A percentile compares a stretch with the other conserved stretches of the same genome.
Conservation (phyloP, 23 tunicate species). For the Corella eumyota region DNA sequence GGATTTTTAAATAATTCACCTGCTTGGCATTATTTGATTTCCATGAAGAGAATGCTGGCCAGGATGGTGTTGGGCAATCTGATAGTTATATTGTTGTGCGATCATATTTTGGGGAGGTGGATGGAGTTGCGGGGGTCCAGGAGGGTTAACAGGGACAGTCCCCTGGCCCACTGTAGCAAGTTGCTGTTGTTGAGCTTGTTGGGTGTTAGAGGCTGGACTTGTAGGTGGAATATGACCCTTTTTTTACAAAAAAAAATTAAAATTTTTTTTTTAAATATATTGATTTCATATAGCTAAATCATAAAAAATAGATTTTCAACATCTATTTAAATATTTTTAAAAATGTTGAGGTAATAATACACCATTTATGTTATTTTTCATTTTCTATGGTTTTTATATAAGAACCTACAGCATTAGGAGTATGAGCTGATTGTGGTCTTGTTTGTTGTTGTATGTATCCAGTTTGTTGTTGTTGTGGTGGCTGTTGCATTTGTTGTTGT, state of each 20-base stretch:
- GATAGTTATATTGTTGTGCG: too few species aligned
- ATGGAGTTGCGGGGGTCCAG: too few species aligned
- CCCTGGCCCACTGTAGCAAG: not conserved
- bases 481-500: conserved; percentile 19
- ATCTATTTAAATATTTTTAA: too few species aligned
- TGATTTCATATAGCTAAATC: not conserved
- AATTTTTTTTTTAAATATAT: too few species aligned
- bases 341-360: not conserved
- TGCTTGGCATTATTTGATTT: too few species aligned
- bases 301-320: too few species aligned
- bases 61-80: too few species aligned
- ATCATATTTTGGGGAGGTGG: too few species aligned
- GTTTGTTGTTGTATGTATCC: conserved; percentile 27
- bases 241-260: too few species aligned
- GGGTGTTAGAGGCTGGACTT: conserved; percentile 32
- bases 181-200: conserved; percentile 1
- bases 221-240: conserved; percentile 29
- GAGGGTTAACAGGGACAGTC: too few species aligned
- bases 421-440: conserved; percentile 78
- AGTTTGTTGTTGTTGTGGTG: conserved; percentile 9
- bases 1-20: too few species aligned
- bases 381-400: not conserved
- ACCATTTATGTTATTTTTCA: not conserved
- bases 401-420: conserved; percentile 48
- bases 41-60: too few species aligned